Conservation (phyloP, 2,888 invertebrate genomes). For the Cryptosula pallasiana region DNA sequence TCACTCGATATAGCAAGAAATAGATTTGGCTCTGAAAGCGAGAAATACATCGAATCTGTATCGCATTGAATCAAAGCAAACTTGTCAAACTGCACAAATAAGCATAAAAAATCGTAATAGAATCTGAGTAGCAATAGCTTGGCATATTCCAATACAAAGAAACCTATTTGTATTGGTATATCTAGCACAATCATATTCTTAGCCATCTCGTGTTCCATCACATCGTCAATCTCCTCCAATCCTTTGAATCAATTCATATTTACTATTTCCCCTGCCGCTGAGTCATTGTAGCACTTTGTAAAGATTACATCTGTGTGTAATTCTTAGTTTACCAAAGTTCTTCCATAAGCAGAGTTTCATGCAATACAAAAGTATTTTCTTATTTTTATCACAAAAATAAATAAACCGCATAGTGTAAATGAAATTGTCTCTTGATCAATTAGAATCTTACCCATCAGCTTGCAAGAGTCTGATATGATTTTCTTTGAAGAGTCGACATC, state of each 20-base stretch:
- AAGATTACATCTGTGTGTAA: slow-evolving; percentile 5
- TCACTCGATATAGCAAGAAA: neutral
- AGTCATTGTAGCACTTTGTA: neutral
- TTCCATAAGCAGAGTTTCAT: slow-evolving; percentile 25
- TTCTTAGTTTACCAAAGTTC: slow-evolving; percentile 24
- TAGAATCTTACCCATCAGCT: slow-evolving; percentile 21
- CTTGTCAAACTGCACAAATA: neutral
- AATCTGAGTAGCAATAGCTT: slow-evolving; percentile 24
- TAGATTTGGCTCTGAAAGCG: slow-evolving; percentile 11
- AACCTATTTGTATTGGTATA: slow-evolving; percentile 26
- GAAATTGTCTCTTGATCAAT: too few species aligned
- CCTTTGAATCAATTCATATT: neutral
- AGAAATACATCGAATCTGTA: slow-evolving; percentile 22
- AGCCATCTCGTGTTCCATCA: slow-evolving; percentile 11
- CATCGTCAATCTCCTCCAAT: slow-evolving; percentile 22
- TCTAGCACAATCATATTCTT: slow-evolving; percentile 4
- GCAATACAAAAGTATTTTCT: slow-evolving; percentile 8
- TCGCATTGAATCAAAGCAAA: slow-evolving; percentile 24
- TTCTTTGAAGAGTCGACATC: slow-evolving; percentile 18
- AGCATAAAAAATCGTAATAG: slow-evolving; percentile 25
- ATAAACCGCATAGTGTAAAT: too few species aligned
- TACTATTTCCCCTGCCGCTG: neutral
- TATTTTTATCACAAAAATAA: too few species aligned
- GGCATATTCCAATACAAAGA: slow-evolving; percentile 26
- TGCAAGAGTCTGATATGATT: slow-evolving; percentile 25